Percentiles rank a stretch among this genome's conserved stretches.
phyloP scores from a whole-genome alignment of 2,113 vertebrate genomes.

The Sterna hirundo region DNA sequence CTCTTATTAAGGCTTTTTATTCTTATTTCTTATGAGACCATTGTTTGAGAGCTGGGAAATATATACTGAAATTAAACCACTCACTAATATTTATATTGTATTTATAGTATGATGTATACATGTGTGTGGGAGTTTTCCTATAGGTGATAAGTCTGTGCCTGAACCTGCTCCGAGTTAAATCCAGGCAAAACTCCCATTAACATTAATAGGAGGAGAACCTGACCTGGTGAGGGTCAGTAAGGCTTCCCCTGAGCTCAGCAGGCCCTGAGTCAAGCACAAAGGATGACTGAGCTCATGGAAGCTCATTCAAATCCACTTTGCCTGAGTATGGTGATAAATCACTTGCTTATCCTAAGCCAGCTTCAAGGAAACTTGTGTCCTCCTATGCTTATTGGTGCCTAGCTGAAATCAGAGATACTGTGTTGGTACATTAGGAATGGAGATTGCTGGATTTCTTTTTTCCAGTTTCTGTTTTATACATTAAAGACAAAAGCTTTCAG shows the following conservation, averaged over 20 bases:
- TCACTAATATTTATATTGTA: background rate
- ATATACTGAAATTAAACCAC: slow-evolving; percentile 7
- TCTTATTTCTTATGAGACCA: background rate
- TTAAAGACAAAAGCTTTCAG: background rate
- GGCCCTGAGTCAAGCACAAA: background rate
- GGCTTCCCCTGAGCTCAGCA: background rate
- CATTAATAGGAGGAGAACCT: background rate
- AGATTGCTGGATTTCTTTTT: background rate
- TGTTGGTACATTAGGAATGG: background rate
- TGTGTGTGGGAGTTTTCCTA: background rate
- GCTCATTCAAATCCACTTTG: background rate
- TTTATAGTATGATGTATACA: background rate
- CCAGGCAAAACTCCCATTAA: background rate
- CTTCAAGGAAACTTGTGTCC: background rate
- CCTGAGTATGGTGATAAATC: background rate
- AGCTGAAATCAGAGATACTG: background rate
- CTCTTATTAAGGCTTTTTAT: slow-evolving; percentile 2
- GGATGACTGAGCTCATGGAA: background rate
- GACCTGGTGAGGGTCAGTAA: background rate
- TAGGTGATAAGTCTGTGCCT: background rate
- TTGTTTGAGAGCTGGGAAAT: slow-evolving; percentile 9
- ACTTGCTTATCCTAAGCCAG: background rate
- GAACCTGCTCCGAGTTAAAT: background rate
- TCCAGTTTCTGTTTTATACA: background rate
- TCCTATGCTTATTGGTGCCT: background rate